A percentile compares a stretch with the other conserved stretches of the same genome.
Conservation (phyloP, 2,888 invertebrate genomes). For the Autographa gamma region DNA sequence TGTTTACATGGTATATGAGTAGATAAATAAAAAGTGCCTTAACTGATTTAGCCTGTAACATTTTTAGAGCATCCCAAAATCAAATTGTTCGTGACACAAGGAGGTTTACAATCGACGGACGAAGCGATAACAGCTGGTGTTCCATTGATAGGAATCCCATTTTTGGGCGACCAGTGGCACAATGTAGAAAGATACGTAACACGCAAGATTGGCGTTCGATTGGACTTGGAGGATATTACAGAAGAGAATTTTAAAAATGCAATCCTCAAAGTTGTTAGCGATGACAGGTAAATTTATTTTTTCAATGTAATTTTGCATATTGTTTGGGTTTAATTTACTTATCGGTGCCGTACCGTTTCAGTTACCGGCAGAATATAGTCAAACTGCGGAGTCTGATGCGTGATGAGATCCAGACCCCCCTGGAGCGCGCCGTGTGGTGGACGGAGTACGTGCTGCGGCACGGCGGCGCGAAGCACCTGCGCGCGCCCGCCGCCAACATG, state of each 20-base stretch:
- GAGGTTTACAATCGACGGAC: conserved; percentile 58
- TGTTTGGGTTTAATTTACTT: too few species aligned
- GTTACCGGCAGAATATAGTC: conserved; percentile 33
- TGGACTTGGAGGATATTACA: conserved; percentile 66
- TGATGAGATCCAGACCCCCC: conserved; percentile 41
- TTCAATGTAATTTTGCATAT: too few species aligned
- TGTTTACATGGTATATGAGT: too few species aligned
- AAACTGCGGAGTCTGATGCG: conserved; percentile 22
- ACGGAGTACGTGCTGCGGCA: conserved; percentile 61
- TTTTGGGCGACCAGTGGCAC: conserved; percentile 77
- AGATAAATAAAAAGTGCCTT: too few species aligned
- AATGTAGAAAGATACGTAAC: conserved; percentile 70
- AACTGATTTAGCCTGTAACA: too few species aligned
- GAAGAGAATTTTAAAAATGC: conserved; percentile 59
- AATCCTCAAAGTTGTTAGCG: conserved; percentile 56
- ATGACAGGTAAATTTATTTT: conserved; percentile 54
- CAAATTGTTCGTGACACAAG: conserved; percentile 79
- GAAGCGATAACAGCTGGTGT: too few species aligned
- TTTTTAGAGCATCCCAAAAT: conserved; percentile 78
- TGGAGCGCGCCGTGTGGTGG: conserved; percentile 68
- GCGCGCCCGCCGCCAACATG: conserved; percentile 45
- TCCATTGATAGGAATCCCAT: conserved; percentile 62
- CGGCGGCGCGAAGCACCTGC: conserved; percentile 46
- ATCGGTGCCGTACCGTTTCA: conserved; percentile 1
- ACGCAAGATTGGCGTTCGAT: conserved; percentile 67